Conservation (phyloP, 2,888 invertebrate species). For the Carpatolechia fugitivella region DNA sequence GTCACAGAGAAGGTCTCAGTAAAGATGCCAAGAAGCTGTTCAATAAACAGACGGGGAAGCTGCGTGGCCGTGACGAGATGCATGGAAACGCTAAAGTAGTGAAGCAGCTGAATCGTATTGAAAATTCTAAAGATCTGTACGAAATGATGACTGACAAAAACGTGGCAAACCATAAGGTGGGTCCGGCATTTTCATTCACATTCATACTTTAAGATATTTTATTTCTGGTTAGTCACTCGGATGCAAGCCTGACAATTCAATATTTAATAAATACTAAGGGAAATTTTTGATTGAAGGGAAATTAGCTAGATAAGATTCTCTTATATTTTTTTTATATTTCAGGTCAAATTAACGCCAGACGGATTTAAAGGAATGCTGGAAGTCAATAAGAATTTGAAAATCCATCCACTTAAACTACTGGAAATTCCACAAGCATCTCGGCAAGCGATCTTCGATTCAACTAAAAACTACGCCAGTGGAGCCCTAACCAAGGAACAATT, state of each 20-base stretch:
- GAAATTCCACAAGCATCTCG: constrained; percentile 7
- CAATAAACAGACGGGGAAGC: constrained; percentile 14
- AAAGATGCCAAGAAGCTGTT: constrained; percentile 11
- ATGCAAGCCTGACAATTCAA: no score
- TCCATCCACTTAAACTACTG: constrained; percentile 14
- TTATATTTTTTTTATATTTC: not conserved
- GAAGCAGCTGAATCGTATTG: constrained; percentile 12
- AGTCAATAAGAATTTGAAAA: constrained; percentile 13
- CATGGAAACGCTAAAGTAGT: constrained; percentile 15
- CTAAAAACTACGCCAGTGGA: constrained; percentile 2
- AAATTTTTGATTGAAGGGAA: no score
- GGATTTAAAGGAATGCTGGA: constrained; percentile 13
- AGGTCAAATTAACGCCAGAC: constrained; percentile 14
- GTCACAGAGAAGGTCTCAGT: constrained; percentile 10
- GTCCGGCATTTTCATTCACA: no score
- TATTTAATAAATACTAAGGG: no score
- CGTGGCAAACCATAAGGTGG: not conserved
- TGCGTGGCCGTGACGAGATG: constrained; percentile 12
- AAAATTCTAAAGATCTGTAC: constrained; percentile 13
- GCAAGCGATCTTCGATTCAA: constrained; percentile 10
- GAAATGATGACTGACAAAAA: constrained; percentile 11
- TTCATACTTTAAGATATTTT: no score
- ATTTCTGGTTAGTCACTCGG: no score
- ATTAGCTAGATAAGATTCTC: no score
- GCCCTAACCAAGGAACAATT: not conserved